Conservation (phyloP, 1,140 invertebrate genomes). For the Diachasmimorpha longicaudata region DNA sequence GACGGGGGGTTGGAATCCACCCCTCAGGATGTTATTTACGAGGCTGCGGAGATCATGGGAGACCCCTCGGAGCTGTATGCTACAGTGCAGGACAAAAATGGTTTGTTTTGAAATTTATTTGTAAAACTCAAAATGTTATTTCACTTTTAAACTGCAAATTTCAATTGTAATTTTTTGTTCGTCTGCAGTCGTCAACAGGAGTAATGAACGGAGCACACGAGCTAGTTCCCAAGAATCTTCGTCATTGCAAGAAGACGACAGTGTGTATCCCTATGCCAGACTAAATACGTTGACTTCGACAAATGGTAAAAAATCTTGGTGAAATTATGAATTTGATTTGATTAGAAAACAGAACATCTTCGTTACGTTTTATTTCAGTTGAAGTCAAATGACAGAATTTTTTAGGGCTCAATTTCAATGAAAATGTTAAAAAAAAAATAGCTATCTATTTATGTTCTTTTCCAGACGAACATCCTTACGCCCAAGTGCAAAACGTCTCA, state of each 20-base stretch:
- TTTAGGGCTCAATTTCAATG: too few relatives aligned
- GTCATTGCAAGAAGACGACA: constrained; percentile 65
- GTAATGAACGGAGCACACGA: constrained; percentile 54
- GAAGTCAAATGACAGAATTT: too few relatives aligned
- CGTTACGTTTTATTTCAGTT: too few relatives aligned
- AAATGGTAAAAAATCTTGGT: constrained; percentile 36
- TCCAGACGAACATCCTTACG: constrained; percentile 72
- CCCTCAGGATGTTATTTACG: constrained; percentile 58
- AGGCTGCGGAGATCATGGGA: constrained; percentile 58
- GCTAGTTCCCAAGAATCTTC: constrained; percentile 68
- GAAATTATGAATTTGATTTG: too few relatives aligned
- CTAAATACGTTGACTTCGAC: constrained; percentile 59
- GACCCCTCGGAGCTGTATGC: constrained; percentile 73
- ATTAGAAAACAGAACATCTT: too few relatives aligned
- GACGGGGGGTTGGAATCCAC: constrained; percentile 45
- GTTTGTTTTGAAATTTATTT: constrained; percentile 30
- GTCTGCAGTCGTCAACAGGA: constrained; percentile 41
- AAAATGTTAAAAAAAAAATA: too few relatives aligned
- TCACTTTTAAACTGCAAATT: constrained; percentile 13
- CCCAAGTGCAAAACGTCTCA: constrained; percentile 66
- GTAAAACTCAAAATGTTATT: background rate
- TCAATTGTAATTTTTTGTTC: background rate
- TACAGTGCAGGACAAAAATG: constrained; percentile 68
- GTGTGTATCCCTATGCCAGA: constrained; percentile 67
- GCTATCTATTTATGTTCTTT: constrained; percentile 2